phyloP scores from a whole-genome alignment of 2,113 vertebrate genomes.

The Gavialis gangeticus region DNA sequence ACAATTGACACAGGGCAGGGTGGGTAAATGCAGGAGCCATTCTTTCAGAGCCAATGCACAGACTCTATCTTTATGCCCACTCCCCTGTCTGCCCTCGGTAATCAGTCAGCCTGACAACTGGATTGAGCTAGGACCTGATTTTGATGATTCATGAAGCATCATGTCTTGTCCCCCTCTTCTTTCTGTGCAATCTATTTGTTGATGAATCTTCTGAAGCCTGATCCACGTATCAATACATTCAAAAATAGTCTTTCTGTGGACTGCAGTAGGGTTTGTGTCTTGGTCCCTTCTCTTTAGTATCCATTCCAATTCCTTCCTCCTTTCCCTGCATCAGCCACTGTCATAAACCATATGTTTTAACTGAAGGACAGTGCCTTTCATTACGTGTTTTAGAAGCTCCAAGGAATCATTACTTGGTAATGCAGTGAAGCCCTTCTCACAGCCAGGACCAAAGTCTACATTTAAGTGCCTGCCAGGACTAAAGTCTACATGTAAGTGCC shows the following conservation, averaged over 20 bases:
- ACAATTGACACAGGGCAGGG: background rate
- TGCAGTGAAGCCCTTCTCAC: background rate
- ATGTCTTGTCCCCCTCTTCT: background rate
- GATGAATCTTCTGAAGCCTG: background rate
- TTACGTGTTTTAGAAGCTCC: background rate
- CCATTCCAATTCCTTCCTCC: fast-evolving
- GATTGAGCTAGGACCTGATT: background rate
- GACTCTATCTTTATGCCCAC: background rate
- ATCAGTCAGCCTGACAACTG: background rate
- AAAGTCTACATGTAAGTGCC: background rate
- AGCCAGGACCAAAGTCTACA: background rate
- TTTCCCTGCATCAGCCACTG: background rate
- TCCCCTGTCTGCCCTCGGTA: background rate
- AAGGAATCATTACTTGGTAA: background rate
- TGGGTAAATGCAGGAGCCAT: background rate
- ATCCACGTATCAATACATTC: fast-evolving
- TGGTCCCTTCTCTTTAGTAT: background rate
- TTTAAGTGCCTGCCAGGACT: background rate
- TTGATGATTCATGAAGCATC: background rate
- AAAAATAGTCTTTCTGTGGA: background rate
- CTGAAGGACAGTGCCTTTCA: background rate
- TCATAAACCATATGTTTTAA: background rate
- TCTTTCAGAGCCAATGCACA: background rate
- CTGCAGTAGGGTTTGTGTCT: background rate
- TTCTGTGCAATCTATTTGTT: fast-evolving